A percentile compares a stretch with the other conserved stretches of the same genome.
These are phyloP conservation scores for Anthophora plumipes DNA, from an alignment of 2,888 invertebrate species.

Conservation along the genomic window DNA sequence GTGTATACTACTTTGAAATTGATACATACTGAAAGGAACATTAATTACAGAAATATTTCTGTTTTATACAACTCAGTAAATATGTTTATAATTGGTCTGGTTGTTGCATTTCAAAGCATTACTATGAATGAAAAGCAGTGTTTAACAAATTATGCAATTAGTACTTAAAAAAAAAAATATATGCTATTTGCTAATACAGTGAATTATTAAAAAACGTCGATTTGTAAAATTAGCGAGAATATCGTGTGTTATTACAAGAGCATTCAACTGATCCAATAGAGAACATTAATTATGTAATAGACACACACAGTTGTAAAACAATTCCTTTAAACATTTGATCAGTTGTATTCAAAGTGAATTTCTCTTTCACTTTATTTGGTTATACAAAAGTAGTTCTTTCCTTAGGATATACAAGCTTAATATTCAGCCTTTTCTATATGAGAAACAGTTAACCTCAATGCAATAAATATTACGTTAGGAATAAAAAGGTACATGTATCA, in stretches of 20 bases:
- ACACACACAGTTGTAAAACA: slow-evolving; percentile 17
- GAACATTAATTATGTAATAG: slow-evolving; percentile 35
- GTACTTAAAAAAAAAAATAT: slow-evolving; percentile 44
- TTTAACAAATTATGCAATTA: slow-evolving; percentile 52
- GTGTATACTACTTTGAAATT: neutral
- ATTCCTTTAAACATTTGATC: slow-evolving; percentile 22
- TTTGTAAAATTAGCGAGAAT: slow-evolving; percentile 23
- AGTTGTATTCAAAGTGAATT: slow-evolving; percentile 29
- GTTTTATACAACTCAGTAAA: slow-evolving; percentile 10
- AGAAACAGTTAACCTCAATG: neutral
- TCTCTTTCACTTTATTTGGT: slow-evolving; percentile 4
- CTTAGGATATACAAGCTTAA: neutral
- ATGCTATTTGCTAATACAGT: slow-evolving; percentile 13
- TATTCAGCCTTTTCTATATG: slow-evolving; percentile 10
- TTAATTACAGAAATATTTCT: slow-evolving; percentile 3
- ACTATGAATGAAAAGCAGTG: slow-evolving; percentile 7
- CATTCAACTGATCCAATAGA: slow-evolving; percentile 38
- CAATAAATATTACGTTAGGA: slow-evolving; percentile 8
- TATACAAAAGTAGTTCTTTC: slow-evolving; percentile 11
- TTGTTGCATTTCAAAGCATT: neutral
- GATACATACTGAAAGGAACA: neutral
- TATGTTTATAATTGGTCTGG: slow-evolving; percentile 25
- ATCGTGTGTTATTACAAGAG: slow-evolving; percentile 17
- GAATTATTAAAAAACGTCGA: slow-evolving; percentile 24
- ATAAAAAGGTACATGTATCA: neutral